Evolutionary conservation across 2,113 vertebrate genomes (phyloP), one percentile per base, ranked within the genome.

Genomic region (Empidonax traillii): DNA sequence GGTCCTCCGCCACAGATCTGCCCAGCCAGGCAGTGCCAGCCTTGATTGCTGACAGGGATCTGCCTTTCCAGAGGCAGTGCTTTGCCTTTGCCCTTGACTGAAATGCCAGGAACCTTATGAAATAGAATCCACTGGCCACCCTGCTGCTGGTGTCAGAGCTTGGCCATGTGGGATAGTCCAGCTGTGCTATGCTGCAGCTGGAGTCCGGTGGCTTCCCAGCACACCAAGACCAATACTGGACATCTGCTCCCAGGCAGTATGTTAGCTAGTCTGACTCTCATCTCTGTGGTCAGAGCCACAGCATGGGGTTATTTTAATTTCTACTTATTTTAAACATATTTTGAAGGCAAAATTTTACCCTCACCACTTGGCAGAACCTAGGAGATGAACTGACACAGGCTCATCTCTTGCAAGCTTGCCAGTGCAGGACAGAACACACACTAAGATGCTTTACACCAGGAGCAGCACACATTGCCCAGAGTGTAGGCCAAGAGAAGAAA

Each of bases 301-400:
- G 89, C 80, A 73, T 53, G 63, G 37, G 23, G 67, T 62, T 71
- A 89, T 93, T 96, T 93, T 91, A 75, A 92, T 39, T 52, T 74
- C 80, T 90, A 56, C 41, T 93, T 92, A 89, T 83, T 96, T 96
- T 82, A 93, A 94, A 85, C 21, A 10, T 52, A 67, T 85, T 88
- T 85, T 88, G 66, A 90, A 95, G 41, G n/a, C 86, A 89, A 90
- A 81, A 66, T 56, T 71, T 87, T 90, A 53, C 30, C 72, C 43
- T 90, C 41, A 46, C 41, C 61, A 28, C 69, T 92, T 92, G 92
- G 56, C 76, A 90, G 73, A 58, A 30, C 33, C 39, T 56, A 18
- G 46, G 49, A 86, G 85, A 49, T 4, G 24, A 58, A 78, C 59
- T 52, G 61, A 84, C 53, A 91, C 69, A 55, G 19, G 61, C 39